Evolutionary conservation across 2,888 invertebrate genomes (phyloP).

Genomic region (Elgonia sp.): DNA sequence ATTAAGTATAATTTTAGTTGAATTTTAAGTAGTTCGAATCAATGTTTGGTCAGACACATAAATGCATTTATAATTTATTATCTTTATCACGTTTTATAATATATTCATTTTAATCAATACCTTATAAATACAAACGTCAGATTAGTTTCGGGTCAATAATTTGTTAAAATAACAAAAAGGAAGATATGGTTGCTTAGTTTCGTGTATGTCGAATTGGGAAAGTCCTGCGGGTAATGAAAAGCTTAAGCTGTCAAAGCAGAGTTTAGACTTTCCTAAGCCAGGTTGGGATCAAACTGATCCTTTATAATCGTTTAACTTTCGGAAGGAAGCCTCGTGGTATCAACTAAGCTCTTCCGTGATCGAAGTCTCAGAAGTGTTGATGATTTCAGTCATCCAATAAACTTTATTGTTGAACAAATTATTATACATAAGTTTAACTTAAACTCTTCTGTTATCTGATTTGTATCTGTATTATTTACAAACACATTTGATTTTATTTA

Average conservation of each 20-base stretch:
- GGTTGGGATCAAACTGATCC: constrained; percentile 76
- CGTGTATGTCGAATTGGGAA: constrained; percentile 35
- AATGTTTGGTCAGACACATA: too few relatives aligned
- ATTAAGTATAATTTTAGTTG: too few relatives aligned
- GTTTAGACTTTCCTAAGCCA: constrained; percentile 76
- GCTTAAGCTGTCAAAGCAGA: constrained; percentile 73
- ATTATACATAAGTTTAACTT: neutral
- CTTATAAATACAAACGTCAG: too few relatives aligned
- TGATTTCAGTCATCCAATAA: constrained; percentile 52
- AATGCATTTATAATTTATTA: too few relatives aligned
- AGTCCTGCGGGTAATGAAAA: constrained; percentile 69
- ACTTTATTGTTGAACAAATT: constrained; percentile 50
- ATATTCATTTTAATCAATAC: too few relatives aligned
- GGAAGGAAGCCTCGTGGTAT: constrained; percentile 63
- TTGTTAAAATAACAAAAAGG: neutral
- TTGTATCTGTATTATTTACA: neutral
- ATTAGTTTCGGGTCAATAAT: neutral
- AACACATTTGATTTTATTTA: too few relatives aligned
- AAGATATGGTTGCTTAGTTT: constrained; percentile 19
- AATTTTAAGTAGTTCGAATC: too few relatives aligned
- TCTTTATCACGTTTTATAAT: too few relatives aligned
- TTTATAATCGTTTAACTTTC: constrained; percentile 78
- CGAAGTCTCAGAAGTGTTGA: constrained; percentile 69
- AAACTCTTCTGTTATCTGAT: neutral
- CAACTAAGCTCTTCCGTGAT: constrained; percentile 61